Evolutionary conservation across 2,888 invertebrate genomes (phyloP).

Genomic region (Idaea aversata): DNA sequence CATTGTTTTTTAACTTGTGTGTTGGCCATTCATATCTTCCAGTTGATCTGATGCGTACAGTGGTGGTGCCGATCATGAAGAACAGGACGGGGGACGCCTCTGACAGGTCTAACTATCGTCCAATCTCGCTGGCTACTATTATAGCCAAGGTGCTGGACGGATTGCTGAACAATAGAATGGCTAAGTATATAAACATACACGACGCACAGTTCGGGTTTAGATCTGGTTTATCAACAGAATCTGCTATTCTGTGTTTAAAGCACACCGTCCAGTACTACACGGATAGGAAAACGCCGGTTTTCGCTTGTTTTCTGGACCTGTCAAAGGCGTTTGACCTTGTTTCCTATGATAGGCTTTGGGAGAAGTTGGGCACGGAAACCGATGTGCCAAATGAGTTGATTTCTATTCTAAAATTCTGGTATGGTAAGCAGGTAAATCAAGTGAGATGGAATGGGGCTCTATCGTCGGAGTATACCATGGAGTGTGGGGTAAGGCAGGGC

Average conservation of each 20-base stretch:
- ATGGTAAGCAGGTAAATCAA: no score
- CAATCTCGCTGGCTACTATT: constrained; percentile 28
- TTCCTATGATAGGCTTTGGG: constrained; percentile 19
- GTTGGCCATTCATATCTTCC: constrained; percentile 5
- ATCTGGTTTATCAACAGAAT: constrained; percentile 25
- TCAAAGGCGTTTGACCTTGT: constrained; percentile 17
- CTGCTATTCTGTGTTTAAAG: constrained; percentile 15
- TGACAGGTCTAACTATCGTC: constrained; percentile 27
- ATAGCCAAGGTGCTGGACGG: constrained; percentile 10
- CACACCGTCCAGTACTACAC: no score
- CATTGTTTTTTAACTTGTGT: constrained; percentile 14
- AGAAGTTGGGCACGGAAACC: not conserved
- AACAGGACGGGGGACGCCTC: constrained; percentile 20
- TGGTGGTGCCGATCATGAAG: constrained; percentile 14
- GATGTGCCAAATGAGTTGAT: not conserved
- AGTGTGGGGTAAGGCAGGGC: no score
- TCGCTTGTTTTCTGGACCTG: constrained; percentile 19
- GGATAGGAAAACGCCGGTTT: constrained; percentile 18
- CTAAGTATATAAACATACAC: constrained; percentile 4
- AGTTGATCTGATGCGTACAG: not conserved
- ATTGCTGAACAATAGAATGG: constrained; percentile 20
- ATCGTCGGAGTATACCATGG: no score
- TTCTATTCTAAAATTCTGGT: no score
- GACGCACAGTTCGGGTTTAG: constrained; percentile 28
- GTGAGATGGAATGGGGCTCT: no score